phyloP scores from a whole-genome alignment of 2,888 invertebrate genomes.

The Phengaris arion region DNA sequence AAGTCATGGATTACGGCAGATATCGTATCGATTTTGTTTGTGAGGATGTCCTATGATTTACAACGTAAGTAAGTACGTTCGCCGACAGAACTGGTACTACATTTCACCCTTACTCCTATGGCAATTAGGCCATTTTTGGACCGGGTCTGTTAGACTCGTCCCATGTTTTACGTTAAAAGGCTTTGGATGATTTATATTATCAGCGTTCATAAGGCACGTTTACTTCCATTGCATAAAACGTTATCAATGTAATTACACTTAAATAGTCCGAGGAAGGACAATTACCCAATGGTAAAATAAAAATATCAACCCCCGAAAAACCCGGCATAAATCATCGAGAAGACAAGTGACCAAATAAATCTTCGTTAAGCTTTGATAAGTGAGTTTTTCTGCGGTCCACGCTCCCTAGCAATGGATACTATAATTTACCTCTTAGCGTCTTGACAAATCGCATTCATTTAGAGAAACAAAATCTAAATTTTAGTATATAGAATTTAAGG shows the following conservation, averaged over 20 bases:
- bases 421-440: slow-evolving; percentile 47
- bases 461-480: slow-evolving; percentile 29
- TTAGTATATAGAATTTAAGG: not conserved
- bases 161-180: too few species aligned
- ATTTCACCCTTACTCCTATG: too few species aligned
- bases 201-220: not conserved
- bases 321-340: slow-evolving; percentile 45
- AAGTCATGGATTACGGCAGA: too few species aligned
- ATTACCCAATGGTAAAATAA: slow-evolving; percentile 21
- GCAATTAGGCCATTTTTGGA: too few species aligned
- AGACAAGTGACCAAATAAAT: slow-evolving; percentile 49
- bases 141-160: too few species aligned
- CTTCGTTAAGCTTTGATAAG: slow-evolving; percentile 53
- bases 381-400: slow-evolving; percentile 43
- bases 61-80: too few species aligned
- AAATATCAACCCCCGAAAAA: slow-evolving; percentile 32
- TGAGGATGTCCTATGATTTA: too few species aligned
- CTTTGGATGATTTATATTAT: too few species aligned
- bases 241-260: not conserved
- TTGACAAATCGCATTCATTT: slow-evolving; percentile 50
- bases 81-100: too few species aligned
- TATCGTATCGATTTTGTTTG: too few species aligned
- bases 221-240: not conserved
- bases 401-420: slow-evolving; percentile 43
- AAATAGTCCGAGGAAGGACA: not conserved